Evolutionary conservation across 2,113 vertebrate genomes (phyloP), one percentile per base, ranked within the genome.

Genomic region (Boleophthalmus pectinirostris): DNA sequence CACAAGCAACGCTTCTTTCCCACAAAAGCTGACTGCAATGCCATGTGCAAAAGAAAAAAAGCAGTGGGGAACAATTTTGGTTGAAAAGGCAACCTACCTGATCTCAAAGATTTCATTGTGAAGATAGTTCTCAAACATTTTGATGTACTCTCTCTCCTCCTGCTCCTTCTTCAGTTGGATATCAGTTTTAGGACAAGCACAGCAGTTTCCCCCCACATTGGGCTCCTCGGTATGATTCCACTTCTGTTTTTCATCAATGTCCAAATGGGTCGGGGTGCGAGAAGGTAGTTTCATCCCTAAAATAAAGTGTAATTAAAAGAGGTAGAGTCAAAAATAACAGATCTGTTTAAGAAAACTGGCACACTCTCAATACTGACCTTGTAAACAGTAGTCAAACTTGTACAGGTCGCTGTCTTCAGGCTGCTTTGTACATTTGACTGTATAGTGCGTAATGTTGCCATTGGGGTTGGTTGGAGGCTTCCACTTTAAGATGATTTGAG

Each of bases 401-500:
- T 93, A 96, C 18, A 98, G 95, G 84, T 98, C 97, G 0, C 91
- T 94, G 68, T 97, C 96, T 69, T 99, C 98, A 0, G 82, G 75
- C 89, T 98, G 97, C 87, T 95, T 93, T 74, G 95, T 93, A 92
- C 96, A 99, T 87, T 90, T 94, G 29, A 99, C 95, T 79, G 95
- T 86, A 90, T 99, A 99, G 92, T 99, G 96, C 0, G 97, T 99
- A 91, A 98, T 96, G 91, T 99, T 98, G 13, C 98, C 98, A 0
- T 99, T 99, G 79, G 97, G 96, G 78, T 95, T 95, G 0, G 94
- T 94, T 61, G 98, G 97, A 0, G 96, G 94, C 60, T 98, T 98
- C 98, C 98, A 99, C 88, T 97, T 98, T 74, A 99, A 80, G 66
- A 96, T 95, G 78, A 99, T 98, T 92, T 98, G 95, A 35, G 97